phyloP scores from a whole-genome alignment of 2,113 vertebrate genomes.

The Labeo rohita region DNA sequence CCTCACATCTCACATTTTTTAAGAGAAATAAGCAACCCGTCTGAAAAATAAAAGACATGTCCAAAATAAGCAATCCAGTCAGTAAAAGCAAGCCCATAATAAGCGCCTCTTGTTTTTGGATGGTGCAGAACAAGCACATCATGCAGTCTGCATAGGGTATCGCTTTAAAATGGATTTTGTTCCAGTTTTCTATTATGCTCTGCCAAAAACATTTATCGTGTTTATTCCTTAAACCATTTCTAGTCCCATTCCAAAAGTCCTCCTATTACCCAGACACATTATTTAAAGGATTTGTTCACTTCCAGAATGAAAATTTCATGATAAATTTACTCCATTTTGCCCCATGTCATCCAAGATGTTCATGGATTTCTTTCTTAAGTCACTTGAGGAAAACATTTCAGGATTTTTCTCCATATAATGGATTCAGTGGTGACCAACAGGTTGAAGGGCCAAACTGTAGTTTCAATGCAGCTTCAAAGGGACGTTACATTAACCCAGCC shows the following conservation, averaged over 20 bases:
- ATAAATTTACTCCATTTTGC: too few species aligned
- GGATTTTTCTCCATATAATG: too few species aligned
- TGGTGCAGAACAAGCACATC: background rate
- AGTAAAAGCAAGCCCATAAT: background rate
- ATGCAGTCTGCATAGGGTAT: background rate
- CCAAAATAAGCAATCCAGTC: background rate
- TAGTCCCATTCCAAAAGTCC: background rate
- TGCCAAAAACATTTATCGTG: background rate
- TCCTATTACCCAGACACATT: background rate
- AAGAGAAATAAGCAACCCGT: background rate
- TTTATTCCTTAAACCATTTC: background rate
- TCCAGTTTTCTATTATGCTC: background rate
- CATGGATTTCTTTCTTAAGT: too few species aligned
- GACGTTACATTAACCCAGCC: too few species aligned
- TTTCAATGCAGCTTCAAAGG: too few species aligned
- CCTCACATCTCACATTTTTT: slow-evolving; percentile 8
- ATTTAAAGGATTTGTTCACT: background rate
- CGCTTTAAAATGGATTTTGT: background rate
- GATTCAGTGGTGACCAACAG: too few species aligned
- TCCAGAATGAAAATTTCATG: too few species aligned
- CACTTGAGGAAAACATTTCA: too few species aligned
- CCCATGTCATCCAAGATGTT: too few species aligned
- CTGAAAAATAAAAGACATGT: background rate
- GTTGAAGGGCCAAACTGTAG: too few species aligned
- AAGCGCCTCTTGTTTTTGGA: background rate